Base-by-base conservation (phyloP, 30 jellyfish, hydroid and myxozoan species). In the Nemopilema nomurai region DNA sequence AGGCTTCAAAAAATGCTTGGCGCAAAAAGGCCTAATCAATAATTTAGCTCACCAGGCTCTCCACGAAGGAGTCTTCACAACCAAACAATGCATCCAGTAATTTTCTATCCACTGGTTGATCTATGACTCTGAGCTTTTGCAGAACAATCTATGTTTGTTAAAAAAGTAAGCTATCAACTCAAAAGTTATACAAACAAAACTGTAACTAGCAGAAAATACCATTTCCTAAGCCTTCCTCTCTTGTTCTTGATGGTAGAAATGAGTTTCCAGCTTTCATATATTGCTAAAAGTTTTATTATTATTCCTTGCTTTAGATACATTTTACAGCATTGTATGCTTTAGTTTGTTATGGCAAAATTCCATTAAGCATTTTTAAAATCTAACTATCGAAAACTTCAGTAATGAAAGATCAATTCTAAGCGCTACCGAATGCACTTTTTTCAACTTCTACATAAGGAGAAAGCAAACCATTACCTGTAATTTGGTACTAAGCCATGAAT, bases 401-500 rank as follows among this genome's bases (percentile, higher is more conserved):
- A n/a, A n/a, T n/a, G 24, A 67, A 18, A 18, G 32, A 67, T 20
- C 51, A 67, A 67, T 30, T 67, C 33, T 67, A 23, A 18, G 73
- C 73, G 4, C 8, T 63, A 30, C 73, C 21, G 25, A 52, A 52
- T 52, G 30, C 30, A 63, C 30, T 4, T 63, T 25, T 63, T 16
- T 52, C 81, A 7, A 67, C 27, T 18, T 67, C 23, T 67, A 16
- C 16, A 16, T 28, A 27, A 19, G 31, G 28, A 19, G n/a, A 6
- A 24, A 24, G 28, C 31, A 4, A 1, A 16, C 8, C 32, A 18
- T 68, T 51, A 84, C 93, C 81, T 73, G 75, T 1, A 84, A 66
- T 49, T 74, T 84, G 21, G 85, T 51, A 28, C 87, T 84, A 9
- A 84, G 76, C 18, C 75, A 1, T 62, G 87, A 84, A 24, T 74